phyloP scores from a whole-genome alignment of 2,888 invertebrate species.

The Lumbricus terrestris region DNA sequence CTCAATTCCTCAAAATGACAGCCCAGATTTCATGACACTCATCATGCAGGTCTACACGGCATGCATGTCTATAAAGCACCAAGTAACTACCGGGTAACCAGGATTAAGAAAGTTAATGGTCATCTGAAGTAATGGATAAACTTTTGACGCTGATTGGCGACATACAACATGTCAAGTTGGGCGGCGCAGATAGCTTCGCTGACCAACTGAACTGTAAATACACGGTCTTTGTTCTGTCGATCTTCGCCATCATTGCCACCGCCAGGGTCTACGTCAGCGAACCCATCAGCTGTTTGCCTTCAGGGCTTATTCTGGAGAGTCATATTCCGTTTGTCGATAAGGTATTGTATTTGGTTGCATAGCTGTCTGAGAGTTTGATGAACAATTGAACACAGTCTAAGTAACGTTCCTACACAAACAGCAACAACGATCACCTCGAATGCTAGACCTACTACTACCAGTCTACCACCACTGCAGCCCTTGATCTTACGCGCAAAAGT shows the following conservation, averaged over 20 bases:
- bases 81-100: neutral
- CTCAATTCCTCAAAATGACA: neutral
- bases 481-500: too few relatives aligned
- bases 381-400: neutral
- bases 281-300: slow-evolving; percentile 40
- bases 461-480: too few relatives aligned
- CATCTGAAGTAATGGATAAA: neutral
- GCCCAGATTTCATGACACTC: neutral
- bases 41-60: neutral
- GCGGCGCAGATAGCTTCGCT: slow-evolving; percentile 36
- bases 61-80: neutral
- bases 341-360: neutral
- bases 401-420: neutral
- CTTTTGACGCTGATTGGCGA: neutral
- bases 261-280: slow-evolving; percentile 32
- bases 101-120: neutral
- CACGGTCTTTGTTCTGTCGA: slow-evolving; percentile 31
- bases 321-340: neutral
- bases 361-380: neutral
- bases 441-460: too few relatives aligned
- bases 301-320: slow-evolving; percentile 32
- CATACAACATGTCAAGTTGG: slow-evolving; percentile 16
- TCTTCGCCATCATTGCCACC: slow-evolving; percentile 33
- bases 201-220: slow-evolving; percentile 37
- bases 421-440: neutral